These are phyloP conservation scores for Crossaster papposus DNA, from an alignment of 53 echinoderm and acorn worm species.

Conservation along the genomic window DNA sequence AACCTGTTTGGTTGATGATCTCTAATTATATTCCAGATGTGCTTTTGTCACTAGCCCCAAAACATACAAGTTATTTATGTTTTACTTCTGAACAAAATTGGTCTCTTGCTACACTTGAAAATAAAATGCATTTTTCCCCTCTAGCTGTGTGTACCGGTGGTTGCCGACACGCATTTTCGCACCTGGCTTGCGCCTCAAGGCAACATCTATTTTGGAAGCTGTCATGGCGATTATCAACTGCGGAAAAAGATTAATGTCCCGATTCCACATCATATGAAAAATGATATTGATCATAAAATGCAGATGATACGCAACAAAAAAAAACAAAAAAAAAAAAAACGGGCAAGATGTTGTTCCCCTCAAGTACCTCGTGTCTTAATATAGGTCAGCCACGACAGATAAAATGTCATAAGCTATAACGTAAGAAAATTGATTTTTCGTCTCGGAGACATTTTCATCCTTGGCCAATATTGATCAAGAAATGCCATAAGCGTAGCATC, in stretches of 20 bases:
- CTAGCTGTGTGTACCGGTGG: not conserved
- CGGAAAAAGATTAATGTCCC: not conserved
- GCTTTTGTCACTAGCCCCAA: no score
- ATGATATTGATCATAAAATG: slow-evolving; percentile 22
- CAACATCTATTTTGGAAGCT: slow-evolving; percentile 12
- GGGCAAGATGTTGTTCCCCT: not conserved
- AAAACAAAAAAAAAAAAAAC: not conserved
- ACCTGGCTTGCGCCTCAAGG: not conserved
- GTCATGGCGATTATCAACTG: slow-evolving; percentile 3
- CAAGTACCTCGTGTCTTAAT: not conserved
- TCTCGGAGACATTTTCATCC: not conserved
- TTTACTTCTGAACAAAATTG: not conserved
- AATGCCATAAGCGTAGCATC: not conserved
- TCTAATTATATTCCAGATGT: no score
- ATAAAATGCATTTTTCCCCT: not conserved
- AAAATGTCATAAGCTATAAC: not conserved
- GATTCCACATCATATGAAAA: not conserved
- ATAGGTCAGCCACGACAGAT: not conserved
- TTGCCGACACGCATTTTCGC: slow-evolving; percentile 7
- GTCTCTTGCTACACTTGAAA: not conserved
- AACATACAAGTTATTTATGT: no score
- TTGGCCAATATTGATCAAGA: not conserved
- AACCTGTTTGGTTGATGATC: no score
- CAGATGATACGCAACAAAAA: not conserved
- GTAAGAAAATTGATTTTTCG: not conserved